These are phyloP conservation scores for Drosophila quadrilineata DNA, from an alignment of 1,140 invertebrate genomes.

Conservation along the genomic window DNA sequence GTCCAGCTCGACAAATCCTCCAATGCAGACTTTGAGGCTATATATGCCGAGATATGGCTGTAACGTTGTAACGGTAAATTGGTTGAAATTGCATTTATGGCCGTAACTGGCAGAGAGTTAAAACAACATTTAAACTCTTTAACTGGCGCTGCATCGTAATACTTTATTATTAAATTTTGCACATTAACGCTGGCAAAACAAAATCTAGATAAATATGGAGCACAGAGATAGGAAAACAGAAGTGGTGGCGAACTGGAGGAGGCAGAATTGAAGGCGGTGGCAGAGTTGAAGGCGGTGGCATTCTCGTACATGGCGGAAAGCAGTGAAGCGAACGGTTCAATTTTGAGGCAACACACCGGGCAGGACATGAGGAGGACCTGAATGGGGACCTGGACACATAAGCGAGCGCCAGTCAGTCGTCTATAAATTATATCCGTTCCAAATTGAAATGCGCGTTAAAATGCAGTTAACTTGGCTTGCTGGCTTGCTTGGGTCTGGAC, in stretches of 20 bases:
- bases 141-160: conserved; percentile 54
- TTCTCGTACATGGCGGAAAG: too few species aligned
- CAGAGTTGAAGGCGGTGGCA: neutral
- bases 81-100: conserved; percentile 54
- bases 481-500: conserved; percentile 33
- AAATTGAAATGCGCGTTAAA: conserved; percentile 81
- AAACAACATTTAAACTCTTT: conserved; percentile 64
- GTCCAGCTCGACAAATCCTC: conserved; percentile 55
- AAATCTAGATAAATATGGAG: conserved; percentile 76
- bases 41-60: neutral
- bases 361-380: neutral
- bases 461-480: conserved; percentile 81
- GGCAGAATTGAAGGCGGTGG: neutral
- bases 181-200: conserved; percentile 70
- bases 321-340: conserved; percentile 72
- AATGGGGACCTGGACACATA: conserved; percentile 41
- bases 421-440: conserved; percentile 82
- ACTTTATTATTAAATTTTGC: conserved; percentile 76
- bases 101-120: conserved; percentile 7
- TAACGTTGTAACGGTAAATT: conserved; percentile 16
- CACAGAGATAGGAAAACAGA: conserved; percentile 34
- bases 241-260: neutral
- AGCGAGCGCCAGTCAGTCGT: conserved; percentile 76
- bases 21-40: conserved; percentile 49
- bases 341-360: conserved; percentile 54